phyloP scores from a whole-genome alignment of 2,113 vertebrate genomes.

The Seriola dumerili region DNA sequence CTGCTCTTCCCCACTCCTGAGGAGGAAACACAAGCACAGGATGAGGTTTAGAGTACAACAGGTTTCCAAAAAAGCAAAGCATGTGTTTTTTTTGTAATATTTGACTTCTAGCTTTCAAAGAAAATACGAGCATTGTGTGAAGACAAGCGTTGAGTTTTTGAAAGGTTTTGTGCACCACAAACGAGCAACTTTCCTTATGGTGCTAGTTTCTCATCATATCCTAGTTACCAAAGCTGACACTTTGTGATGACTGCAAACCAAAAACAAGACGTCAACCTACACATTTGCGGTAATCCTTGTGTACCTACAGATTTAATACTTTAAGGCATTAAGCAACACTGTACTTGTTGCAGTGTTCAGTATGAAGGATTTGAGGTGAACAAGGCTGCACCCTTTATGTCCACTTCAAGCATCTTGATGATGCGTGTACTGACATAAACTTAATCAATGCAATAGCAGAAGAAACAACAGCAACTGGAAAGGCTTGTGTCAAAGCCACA shows the following conservation, averaged over 20 bases:
- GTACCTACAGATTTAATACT: slow-evolving; percentile 9
- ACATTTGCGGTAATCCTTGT: slow-evolving; percentile 2
- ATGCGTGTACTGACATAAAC: neutral
- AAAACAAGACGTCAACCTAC: neutral
- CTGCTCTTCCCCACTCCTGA: slow-evolving; percentile 99
- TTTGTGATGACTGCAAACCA: neutral
- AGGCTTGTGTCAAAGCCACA: neutral
- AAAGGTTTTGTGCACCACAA: neutral
- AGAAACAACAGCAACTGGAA: neutral
- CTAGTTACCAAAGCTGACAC: neutral
- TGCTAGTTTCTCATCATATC: slow-evolving; percentile 16
- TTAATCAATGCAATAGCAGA: neutral
- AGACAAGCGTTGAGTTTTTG: neutral
- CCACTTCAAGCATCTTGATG: neutral
- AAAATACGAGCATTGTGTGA: neutral
- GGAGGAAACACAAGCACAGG: slow-evolving; percentile 60
- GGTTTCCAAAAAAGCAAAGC: neutral
- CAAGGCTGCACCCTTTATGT: neutral
- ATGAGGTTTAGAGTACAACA: slow-evolving; percentile 39
- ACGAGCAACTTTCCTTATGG: neutral
- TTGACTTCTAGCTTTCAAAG: neutral
- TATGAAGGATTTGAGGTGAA: neutral
- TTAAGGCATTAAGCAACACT: neutral
- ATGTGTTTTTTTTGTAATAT: neutral
- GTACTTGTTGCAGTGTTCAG: neutral